phyloP scores from a whole-genome alignment of 2,888 invertebrate species.

The Steromphala cineraria region DNA sequence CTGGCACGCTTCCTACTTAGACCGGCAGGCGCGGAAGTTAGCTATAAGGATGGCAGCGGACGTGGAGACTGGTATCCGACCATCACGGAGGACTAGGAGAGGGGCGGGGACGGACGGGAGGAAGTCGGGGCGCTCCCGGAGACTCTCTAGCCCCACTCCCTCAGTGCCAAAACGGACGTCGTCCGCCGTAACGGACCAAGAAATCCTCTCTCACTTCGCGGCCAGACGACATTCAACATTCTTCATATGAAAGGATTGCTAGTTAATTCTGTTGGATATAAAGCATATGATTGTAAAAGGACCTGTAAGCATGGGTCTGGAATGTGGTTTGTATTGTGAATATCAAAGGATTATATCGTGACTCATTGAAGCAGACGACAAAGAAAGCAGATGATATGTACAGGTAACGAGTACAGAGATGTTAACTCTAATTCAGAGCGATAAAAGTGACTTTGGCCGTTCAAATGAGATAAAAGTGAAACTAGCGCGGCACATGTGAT shows the following conservation, averaged over 20 bases:
- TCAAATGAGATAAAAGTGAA: no score
- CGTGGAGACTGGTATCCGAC: constrained; percentile 29
- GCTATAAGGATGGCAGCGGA: constrained; percentile 58
- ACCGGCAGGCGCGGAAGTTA: constrained; percentile 59
- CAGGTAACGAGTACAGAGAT: no score
- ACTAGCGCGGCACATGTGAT: no score
- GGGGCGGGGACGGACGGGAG: constrained; percentile 37
- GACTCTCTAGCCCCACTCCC: constrained; percentile 27
- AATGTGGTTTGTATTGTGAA: no score
- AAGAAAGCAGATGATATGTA: neutral
- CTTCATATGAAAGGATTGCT: constrained; percentile 36
- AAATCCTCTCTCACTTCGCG: constrained; percentile 56
- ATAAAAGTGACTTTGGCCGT: no score
- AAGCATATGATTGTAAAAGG: no score
- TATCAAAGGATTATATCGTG: no score
- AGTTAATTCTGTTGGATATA: no score
- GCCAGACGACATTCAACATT: constrained; percentile 67
- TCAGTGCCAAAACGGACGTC: constrained; percentile 31
- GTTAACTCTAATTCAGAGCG: no score
- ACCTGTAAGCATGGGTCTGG: no score
- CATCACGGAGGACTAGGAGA: neutral
- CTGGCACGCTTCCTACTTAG: constrained; percentile 62
- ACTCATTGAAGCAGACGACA: neutral
- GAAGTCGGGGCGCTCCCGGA: constrained; percentile 30
- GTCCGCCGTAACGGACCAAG: constrained; percentile 60